Conservation (phyloP, 2,113 vertebrate species). For the Bostrychus sinensis region DNA sequence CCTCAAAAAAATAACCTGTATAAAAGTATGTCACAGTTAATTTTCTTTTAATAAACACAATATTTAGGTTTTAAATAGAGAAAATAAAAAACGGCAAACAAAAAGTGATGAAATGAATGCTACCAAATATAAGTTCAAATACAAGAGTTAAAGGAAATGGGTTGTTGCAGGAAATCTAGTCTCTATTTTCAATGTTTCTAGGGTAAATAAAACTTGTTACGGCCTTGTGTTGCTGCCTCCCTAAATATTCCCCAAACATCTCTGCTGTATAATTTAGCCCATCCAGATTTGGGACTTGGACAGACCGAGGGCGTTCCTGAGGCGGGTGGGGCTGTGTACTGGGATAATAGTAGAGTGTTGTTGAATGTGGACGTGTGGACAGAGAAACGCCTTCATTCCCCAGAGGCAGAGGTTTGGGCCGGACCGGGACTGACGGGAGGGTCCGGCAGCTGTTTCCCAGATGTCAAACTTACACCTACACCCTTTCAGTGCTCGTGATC, state of each 20-base stretch:
- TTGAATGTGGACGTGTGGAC: conserved; percentile 53
- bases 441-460: conserved; percentile 69
- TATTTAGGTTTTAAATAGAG: no score
- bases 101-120: no score
- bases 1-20: no score
- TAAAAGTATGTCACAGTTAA: no score
- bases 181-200: not conserved
- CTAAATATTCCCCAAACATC: conserved; percentile 44
- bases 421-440: conserved; percentile 52
- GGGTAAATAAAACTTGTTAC: not conserved
- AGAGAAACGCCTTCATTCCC: conserved; percentile 65
- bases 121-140: no score
- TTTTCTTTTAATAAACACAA: no score
- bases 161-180: not conserved
- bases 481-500: conserved; percentile 25
- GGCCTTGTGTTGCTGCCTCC: not conserved
- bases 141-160: not conserved
- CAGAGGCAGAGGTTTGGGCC: conserved; percentile 43
- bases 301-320: conserved; percentile 60
- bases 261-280: conserved; percentile 71
- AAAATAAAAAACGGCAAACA: no score
- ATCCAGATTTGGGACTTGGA: conserved; percentile 69
- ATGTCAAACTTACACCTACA: conserved; percentile 58
- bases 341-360: conserved; percentile 61
- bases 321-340: conserved; percentile 56